These are phyloP conservation scores for Notolepis coatsorum DNA, from an alignment of 2,797 vertebrate genomes.

Conservation along the genomic window DNA sequence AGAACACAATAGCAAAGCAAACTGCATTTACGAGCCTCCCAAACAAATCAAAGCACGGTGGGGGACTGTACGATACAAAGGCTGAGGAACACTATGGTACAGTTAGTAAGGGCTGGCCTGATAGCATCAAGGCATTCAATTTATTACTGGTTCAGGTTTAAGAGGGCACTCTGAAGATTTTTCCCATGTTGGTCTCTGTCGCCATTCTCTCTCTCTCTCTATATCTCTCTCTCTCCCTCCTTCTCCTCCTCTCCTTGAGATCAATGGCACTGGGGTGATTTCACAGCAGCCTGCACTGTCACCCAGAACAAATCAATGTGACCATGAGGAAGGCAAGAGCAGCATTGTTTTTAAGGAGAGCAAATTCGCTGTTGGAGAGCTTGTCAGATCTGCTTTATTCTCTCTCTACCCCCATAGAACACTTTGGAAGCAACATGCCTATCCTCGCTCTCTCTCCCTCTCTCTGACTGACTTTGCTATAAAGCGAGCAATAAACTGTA, in stretches of 20 bases:
- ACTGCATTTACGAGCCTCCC: constrained; percentile 61
- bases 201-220: constrained; percentile 66
- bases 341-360: constrained; percentile 81
- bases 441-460: constrained; percentile 48
- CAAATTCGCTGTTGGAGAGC: constrained; percentile 79
- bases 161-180: constrained; percentile 67
- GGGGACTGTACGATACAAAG: constrained; percentile 46
- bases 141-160: constrained; percentile 71
- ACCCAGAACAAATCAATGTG: constrained; percentile 84
- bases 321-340: constrained; percentile 80
- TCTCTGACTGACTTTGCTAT: constrained; percentile 53
- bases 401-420: constrained; percentile 60
- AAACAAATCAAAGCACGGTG: constrained; percentile 73
- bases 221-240: constrained; percentile 48
- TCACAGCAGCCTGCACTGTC: constrained; percentile 78
- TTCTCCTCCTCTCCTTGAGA: constrained; percentile 67
- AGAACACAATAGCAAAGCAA: constrained; percentile 78
- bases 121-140: constrained; percentile 68
- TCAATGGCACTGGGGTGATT: constrained; percentile 79
- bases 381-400: constrained; percentile 81
- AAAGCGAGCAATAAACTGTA: constrained; percentile 54
- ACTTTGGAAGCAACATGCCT: constrained; percentile 64
- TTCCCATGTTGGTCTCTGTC: constrained; percentile 77
- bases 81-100: constrained; percentile 62
- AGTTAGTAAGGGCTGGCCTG: constrained; percentile 62